Evolutionary conservation across 2,888 invertebrate species (phyloP), one percentile per base, ranked within the genome.

Genomic region (Tupiocoris notatus): DNA sequence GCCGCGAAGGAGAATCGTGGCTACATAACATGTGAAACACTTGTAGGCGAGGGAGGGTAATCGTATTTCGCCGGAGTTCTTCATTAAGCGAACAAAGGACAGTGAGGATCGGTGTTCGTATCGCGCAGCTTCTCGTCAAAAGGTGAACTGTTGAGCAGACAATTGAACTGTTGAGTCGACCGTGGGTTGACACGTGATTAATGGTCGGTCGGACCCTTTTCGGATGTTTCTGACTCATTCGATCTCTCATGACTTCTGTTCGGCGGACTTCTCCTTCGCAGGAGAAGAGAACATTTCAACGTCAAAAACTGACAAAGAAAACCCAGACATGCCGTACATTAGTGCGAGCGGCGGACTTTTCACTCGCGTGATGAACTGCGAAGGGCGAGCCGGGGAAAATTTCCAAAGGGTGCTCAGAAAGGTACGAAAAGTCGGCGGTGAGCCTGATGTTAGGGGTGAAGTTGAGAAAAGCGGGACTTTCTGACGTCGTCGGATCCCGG

Each of bases 401-500:
- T 39, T 39, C 39, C 39, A 39, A 39, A 39, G 39, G 39, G 39
- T 39, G 39, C 12, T 63, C 22, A n/a, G 3, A 59, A 59, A 20
- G 59, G 59, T 18, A 59, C n/a, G 59, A 20, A 54, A 20, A 20
- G 59, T 59, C 16, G 59, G 16, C n/a, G n/a, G 59, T 59, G 18
- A 59, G 18, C 59, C 59, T 59, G 2, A n/a, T 3, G 39, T 3
- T 7, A 12, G 39, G 58, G 74, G 24, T 25, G 59, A 58, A 61
- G 58, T 70, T 59, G 54, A 25, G 25, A 23, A 23, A 74, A 64
- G 59, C 58, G 25, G 21, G 62, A 68, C 54, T 67, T 57, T 68
- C 24, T 68, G 77, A 77, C 73, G 64, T 24, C 62, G 71, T 73
- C 58, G 73, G 67, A 57, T 39, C 23, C 61, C 74, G 76, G 75